These are phyloP conservation scores for Forficula auricularia DNA, from an alignment of 1,140 invertebrate species.

Conservation along the genomic window DNA sequence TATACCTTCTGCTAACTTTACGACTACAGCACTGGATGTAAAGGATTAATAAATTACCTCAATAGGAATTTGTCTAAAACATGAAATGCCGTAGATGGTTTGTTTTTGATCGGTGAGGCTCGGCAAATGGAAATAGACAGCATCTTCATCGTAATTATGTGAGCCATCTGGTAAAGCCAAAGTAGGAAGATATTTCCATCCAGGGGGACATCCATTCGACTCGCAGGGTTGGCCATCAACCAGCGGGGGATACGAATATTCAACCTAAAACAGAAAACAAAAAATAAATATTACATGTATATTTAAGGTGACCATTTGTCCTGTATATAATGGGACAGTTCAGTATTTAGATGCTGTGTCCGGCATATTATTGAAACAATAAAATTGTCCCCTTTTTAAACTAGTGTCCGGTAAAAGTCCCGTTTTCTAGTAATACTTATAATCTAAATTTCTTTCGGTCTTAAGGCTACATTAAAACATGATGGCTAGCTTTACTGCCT, in stretches of 20 bases:
- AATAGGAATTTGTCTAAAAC: constrained; percentile 92
- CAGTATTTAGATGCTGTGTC: too few relatives aligned
- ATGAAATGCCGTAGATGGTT: constrained; percentile 91
- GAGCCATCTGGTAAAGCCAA: constrained; percentile 92
- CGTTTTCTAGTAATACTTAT: too few relatives aligned
- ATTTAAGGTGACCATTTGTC: too few relatives aligned
- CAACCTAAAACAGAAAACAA: constrained; percentile 48
- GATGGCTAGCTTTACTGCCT: too few relatives aligned
- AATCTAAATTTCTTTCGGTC: too few relatives aligned
- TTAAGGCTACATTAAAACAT: too few relatives aligned
- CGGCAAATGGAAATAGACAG: constrained; percentile 91
- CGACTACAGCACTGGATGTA: too few relatives aligned
- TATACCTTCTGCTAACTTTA: too few relatives aligned
- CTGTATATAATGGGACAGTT: too few relatives aligned
- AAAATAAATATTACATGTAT: neutral
- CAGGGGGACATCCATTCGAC: constrained; percentile 66
- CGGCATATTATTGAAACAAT: too few relatives aligned
- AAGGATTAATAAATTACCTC: constrained; percentile 66
- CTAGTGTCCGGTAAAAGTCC: too few relatives aligned
- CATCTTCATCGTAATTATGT: constrained; percentile 91
- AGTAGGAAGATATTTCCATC: constrained; percentile 91
- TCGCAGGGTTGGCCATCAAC: constrained; percentile 39
- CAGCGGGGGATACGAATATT: constrained; percentile 87
- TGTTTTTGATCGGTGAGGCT: constrained; percentile 61
- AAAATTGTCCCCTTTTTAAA: too few relatives aligned